Base-by-base conservation (phyloP, 2,888 invertebrate species). In the Rhingia campestris region DNA sequence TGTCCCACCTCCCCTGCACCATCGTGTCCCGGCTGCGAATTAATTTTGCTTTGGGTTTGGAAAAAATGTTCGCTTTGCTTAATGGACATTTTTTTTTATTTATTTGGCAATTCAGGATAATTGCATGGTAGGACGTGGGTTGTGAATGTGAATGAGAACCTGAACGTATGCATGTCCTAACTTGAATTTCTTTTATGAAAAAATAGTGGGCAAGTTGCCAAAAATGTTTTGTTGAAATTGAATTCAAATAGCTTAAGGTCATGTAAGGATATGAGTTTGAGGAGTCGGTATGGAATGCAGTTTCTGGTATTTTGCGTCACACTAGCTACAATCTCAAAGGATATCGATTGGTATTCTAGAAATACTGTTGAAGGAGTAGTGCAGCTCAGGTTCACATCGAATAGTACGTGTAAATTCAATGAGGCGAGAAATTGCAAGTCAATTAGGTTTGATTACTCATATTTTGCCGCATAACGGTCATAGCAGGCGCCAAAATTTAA, bases 221-320 rank as follows among this genome's bases (percentile, higher is more conserved):
- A 82, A 63, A 47, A n/a, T 54, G 56, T 63, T 69, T 37, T 61
- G 39, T 30, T 45, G 39, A 63, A 79, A 77, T 73, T 81, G 12
- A 63, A 79, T 61, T 69, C 59, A 58, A 61, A 54, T 53, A 45
- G 56, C 63, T 64, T 79, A 82, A 69, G 82, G 79, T 82, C 79
- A 79, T 73, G 72, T 77, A 43, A 77, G 70, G 49, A 67, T 58
- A 56, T 10, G 30, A 61, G 22, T 64, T 72, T 35, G 37, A 54
- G 59, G 41, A 39, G 45, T 7, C 59, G 35, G 7, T 41, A 53
- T 32, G n/a, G 53, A 30, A 7, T 43, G 32, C 35, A 39, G 51
- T n/a, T 51, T 7, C 22, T 39, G 33, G 33, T 39, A 39, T 56
- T 58, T 58, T 69, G 45, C 43, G 56, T 45, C 33, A 69, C 66